phyloP scores from a whole-genome alignment of 2,888 invertebrate genomes.

The Erebia palarica region DNA sequence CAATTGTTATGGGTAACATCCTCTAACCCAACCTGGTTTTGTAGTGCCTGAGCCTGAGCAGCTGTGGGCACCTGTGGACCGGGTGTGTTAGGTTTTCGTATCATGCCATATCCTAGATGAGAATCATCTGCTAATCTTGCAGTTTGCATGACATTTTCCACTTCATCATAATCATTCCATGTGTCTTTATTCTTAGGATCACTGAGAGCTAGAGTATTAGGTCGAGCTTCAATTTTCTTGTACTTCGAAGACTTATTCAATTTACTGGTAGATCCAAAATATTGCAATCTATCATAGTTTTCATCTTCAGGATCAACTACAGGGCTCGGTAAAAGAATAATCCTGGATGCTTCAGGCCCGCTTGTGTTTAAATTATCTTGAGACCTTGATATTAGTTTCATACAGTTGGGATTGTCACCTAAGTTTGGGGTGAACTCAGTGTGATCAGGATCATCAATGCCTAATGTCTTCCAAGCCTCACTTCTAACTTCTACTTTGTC shows the following conservation, averaged over 20 bases:
- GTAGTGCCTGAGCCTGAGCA: slow-evolving; percentile 74
- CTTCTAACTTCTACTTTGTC: slow-evolving; percentile 89
- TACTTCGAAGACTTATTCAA: slow-evolving; percentile 84
- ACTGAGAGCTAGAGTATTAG: slow-evolving; percentile 76
- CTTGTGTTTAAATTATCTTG: slow-evolving; percentile 74
- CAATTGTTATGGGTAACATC: slow-evolving; percentile 86
- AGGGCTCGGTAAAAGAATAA: slow-evolving; percentile 79
- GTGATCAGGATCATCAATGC: slow-evolving; percentile 88
- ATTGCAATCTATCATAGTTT: slow-evolving; percentile 91
- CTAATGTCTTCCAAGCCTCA: slow-evolving; percentile 92
- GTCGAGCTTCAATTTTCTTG: slow-evolving; percentile 86
- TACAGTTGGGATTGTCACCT: slow-evolving; percentile 72
- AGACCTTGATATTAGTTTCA: slow-evolving; percentile 78
- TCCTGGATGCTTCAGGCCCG: slow-evolving; percentile 78
- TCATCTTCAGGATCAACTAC: slow-evolving; percentile 79
- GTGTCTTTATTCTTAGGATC: slow-evolving; percentile 75
- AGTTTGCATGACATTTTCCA: slow-evolving; percentile 86
- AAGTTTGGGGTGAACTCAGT: slow-evolving; percentile 83
- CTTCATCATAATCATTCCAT: slow-evolving; percentile 90
- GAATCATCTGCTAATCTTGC: slow-evolving; percentile 90
- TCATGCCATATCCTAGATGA: slow-evolving; percentile 90
- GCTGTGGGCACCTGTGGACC: slow-evolving; percentile 79
- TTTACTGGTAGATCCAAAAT: slow-evolving; percentile 90
- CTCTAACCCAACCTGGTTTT: slow-evolving; percentile 71
- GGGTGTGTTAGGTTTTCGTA: slow-evolving; percentile 85